phyloP scores from a whole-genome alignment of 2,113 vertebrate genomes.

The Dascyllus trimaculatus region DNA sequence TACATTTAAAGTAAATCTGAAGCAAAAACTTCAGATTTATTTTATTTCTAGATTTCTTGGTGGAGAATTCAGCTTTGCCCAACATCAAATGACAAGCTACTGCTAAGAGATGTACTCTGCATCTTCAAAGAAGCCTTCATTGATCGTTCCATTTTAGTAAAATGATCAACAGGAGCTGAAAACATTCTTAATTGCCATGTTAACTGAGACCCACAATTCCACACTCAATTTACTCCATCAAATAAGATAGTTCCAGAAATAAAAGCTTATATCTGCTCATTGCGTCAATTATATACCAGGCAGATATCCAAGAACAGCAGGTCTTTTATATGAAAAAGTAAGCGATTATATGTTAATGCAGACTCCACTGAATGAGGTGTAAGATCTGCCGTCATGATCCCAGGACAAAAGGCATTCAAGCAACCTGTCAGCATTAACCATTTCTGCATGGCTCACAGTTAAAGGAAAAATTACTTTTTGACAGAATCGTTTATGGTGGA shows the following conservation, averaged over 20 bases:
- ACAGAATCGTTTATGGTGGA: not conserved
- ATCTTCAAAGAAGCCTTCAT: not conserved
- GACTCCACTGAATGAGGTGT: not conserved
- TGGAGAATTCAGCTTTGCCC: not conserved
- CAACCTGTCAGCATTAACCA: constrained; percentile 3
- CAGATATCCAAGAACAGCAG: not conserved
- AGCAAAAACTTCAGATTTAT: too few species aligned
- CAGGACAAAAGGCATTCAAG: not conserved
- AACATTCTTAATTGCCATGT: not conserved
- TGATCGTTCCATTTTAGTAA: not conserved
- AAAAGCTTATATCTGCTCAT: not conserved
- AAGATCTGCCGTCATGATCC: not conserved
- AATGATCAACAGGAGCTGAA: constrained; percentile 3
- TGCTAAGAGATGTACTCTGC: not conserved
- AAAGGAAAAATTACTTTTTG: constrained; percentile 14
- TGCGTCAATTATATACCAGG: not conserved
- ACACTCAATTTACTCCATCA: not conserved
- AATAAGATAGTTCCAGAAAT: constrained; percentile 1
- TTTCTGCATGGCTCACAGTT: not conserved
- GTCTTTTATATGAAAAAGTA: not conserved
- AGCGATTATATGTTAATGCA: not conserved
- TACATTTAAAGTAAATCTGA: too few species aligned
- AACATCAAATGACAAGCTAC: not conserved
- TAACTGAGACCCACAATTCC: not conserved
- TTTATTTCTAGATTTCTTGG: too few species aligned